A percentile compares a stretch with the other conserved stretches of the same genome.
Evolutionary conservation across 2,888 invertebrate genomes (phyloP).

Genomic region (Drosophila mimica): DNA sequence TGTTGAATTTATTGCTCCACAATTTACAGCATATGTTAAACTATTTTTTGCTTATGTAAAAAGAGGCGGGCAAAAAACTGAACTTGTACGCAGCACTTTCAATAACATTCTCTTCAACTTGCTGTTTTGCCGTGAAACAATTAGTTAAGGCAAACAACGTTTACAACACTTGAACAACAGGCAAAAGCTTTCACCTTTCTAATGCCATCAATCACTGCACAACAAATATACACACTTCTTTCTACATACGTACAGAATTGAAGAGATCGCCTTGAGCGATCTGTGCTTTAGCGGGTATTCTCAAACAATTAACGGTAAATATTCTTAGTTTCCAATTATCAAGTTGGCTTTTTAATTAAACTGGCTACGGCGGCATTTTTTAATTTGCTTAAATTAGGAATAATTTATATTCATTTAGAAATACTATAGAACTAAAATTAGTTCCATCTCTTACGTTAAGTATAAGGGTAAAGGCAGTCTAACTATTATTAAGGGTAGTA

Average conservation of each 20-base stretch:
- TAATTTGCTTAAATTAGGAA: not conserved
- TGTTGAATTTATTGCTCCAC: slow-evolving; percentile 17
- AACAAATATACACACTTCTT: not conserved
- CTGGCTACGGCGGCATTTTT: not conserved
- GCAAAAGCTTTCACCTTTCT: slow-evolving; percentile 56
- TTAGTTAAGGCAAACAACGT: slow-evolving; percentile 15
- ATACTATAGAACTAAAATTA: not conserved
- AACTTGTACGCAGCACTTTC: not conserved
- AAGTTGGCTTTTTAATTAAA: not conserved
- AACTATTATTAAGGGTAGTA: not conserved
- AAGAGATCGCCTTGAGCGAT: not conserved
- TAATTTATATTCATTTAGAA: not conserved
- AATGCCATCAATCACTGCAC: slow-evolving; percentile 49
- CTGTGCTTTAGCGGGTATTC: not conserved
- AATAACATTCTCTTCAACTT: slow-evolving; percentile 9
- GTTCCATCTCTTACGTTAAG: not conserved
- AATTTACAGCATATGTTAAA: slow-evolving; percentile 6
- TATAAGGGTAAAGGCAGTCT: not conserved
- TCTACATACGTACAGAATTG: not conserved
- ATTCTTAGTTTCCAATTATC: not conserved
- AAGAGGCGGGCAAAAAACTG: not conserved
- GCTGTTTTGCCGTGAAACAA: slow-evolving; percentile 15
- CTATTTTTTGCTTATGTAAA: not conserved
- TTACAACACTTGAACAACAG: slow-evolving; percentile 21
- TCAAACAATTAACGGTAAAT: not conserved